Conservation (phyloP, 2,113 vertebrate genomes). For the Oxygymnocypris stewartii region DNA sequence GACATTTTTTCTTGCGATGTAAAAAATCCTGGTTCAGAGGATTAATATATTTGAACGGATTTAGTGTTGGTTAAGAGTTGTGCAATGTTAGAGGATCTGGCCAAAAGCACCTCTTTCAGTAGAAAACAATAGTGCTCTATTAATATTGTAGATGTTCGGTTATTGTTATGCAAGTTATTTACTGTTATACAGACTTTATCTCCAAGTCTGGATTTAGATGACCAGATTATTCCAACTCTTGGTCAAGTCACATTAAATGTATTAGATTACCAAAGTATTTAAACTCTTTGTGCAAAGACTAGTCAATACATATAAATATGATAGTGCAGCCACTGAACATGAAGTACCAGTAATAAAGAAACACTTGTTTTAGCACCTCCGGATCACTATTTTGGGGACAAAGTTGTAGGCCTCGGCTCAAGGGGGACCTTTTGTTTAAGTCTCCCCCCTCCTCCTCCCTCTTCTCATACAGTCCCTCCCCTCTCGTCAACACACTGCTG, state of each 20-base stretch:
- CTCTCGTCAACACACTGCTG: conserved; percentile 67
- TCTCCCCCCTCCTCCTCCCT: conserved; percentile 57
- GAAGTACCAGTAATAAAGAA: background rate
- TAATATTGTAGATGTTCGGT: background rate
- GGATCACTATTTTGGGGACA: conserved; percentile 19
- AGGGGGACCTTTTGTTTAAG: conserved; percentile 64
- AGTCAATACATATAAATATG: background rate
- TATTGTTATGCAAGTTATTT: background rate
- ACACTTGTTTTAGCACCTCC: conserved; percentile 30
- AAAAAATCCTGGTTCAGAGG: background rate
- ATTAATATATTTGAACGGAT: background rate
- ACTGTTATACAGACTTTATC: conserved; percentile 16
- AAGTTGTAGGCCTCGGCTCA: conserved; percentile 43
- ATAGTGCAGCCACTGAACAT: background rate
- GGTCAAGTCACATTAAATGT: background rate
- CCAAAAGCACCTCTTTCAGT: background rate
- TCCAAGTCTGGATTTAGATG: background rate
- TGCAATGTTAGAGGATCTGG: background rate
- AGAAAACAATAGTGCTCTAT: background rate
- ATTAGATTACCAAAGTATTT: background rate
- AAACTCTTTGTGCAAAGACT: background rate
- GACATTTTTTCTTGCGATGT: background rate
- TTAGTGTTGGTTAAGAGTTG: conserved; percentile 21
- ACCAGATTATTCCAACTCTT: background rate
- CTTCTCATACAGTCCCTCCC: conserved; percentile 52